Conservation (phyloP, 2,113 vertebrate genomes). For the Hyperoodon ampullatus region DNA sequence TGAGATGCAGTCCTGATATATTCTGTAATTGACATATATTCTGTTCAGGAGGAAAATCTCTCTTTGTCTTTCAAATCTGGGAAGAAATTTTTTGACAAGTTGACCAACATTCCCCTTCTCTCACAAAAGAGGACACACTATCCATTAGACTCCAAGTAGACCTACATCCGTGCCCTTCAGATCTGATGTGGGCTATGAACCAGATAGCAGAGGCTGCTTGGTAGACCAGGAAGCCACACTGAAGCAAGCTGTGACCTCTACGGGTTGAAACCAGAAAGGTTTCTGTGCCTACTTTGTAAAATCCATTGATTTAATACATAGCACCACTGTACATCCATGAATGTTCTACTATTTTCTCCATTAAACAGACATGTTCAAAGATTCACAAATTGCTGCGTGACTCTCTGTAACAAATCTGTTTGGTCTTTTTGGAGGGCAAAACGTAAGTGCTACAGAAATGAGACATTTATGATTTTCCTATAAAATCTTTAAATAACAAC, state of each 20-base stretch:
- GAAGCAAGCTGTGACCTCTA: slow-evolving; percentile 29
- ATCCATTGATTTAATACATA: slow-evolving; percentile 59
- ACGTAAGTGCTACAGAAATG: slow-evolving; percentile 62
- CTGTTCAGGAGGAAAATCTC: background rate
- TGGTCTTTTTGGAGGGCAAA: slow-evolving; percentile 58
- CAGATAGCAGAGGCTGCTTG: background rate
- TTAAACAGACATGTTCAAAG: slow-evolving; percentile 60
- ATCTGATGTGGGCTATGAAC: background rate
- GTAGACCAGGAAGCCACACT: background rate
- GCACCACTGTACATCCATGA: background rate
- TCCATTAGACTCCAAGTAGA: background rate
- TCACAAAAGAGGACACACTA: background rate
- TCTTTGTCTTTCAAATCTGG: background rate
- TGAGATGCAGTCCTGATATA: background rate
- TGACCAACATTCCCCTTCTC: background rate
- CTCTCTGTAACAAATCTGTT: slow-evolving; percentile 66
- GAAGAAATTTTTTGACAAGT: background rate
- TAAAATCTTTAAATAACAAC: slow-evolving; percentile 51
- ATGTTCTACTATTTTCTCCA: slow-evolving; percentile 30
- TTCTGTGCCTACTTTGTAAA: slow-evolving; percentile 40
- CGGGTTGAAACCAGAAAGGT: slow-evolving; percentile 49
- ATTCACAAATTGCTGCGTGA: slow-evolving; percentile 24
- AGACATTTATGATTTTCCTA: slow-evolving; percentile 66
- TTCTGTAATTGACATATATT: background rate
- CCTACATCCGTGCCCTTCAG: background rate